Evolutionary conservation across 2,797 vertebrate genomes (phyloP), one percentile per base, ranked within the genome.

Genomic region (Mormyrops boulengeri): DNA sequence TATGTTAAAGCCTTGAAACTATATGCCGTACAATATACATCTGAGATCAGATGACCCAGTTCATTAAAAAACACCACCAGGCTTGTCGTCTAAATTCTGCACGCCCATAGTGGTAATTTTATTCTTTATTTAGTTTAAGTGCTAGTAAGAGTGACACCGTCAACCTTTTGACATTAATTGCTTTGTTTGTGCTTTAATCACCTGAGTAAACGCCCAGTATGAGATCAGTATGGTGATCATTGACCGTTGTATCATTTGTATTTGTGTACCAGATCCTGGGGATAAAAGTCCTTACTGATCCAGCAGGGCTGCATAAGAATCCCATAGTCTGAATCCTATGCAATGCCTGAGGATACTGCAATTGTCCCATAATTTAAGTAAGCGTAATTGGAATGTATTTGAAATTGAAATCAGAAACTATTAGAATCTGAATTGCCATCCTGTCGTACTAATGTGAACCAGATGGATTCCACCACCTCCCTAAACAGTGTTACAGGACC

Each of bases 1-100:
- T 91, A 88, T 92, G 92, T 92, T 95, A 91, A 93, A 94, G 92
- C 90, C 84, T n/a, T 89, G 93, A 94, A 95, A 95, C 92, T 90
- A 53, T 90, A 94, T 92, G 26, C 90, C 38, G 89, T 73, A 90
- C 88, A 90, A 91, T 90, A 50, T 84, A 89, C 91, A 88, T 91
- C 53, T 80, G 89, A 93, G 92, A 94, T 94, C 94, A 93, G 92
- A 92, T 91, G 90, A 55, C 87, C 93, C 92, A 92, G 91, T 89
- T 88, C 90, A 91, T 47, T 92, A 90, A 90, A 89, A 88, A 89
- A 91, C 91, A 77, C 84, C 89, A 73, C 89, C 80, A 22, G 87
- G 88, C 89, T 66, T 89, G 82, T 89, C 66, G 44, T 87, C 87
- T 55, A 86, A 84, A 88, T 66, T 88, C 88, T 82, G 86, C 69